A percentile compares a stretch with the other conserved stretches of the same genome.
Conservation (phyloP, 2,888 invertebrate genomes). For the Watsonalla binaria region DNA sequence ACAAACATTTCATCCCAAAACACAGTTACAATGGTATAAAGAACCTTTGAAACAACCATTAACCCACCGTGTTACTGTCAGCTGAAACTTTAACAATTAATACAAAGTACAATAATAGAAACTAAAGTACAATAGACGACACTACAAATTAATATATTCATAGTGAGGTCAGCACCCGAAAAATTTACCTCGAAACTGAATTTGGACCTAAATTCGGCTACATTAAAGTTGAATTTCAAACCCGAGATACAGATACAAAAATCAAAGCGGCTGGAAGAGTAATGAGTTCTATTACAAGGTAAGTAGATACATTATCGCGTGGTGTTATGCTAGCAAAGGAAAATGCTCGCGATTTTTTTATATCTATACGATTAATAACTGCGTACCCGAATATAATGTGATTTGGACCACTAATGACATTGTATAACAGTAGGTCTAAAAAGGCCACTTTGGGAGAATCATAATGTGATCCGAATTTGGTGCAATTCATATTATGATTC, state of each 20-base stretch:
- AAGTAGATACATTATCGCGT: slow-evolving; percentile 17
- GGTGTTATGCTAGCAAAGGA: slow-evolving; percentile 5
- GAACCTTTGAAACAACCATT: slow-evolving; percentile 65
- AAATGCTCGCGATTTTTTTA: slow-evolving; percentile 36
- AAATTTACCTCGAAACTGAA: slow-evolving; percentile 23
- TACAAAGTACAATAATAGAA: slow-evolving; percentile 64
- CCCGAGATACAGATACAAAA: neutral
- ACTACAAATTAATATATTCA: slow-evolving; percentile 74
- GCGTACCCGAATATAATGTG: slow-evolving; percentile 44
- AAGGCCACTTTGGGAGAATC: too few species aligned
- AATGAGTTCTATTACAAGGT: slow-evolving; percentile 12
- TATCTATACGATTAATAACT: slow-evolving; percentile 50
- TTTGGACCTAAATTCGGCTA: slow-evolving; percentile 15
- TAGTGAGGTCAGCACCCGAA: slow-evolving; percentile 58
- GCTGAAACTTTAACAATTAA: slow-evolving; percentile 68
- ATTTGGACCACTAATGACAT: slow-evolving; percentile 26
- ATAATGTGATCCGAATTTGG: too few species aligned
- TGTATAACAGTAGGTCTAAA: too few species aligned
- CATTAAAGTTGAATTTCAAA: slow-evolving; percentile 21
- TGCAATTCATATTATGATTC: too few species aligned
- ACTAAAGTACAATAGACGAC: slow-evolving; percentile 60
- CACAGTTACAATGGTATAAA: slow-evolving; percentile 57
- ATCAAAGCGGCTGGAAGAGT: slow-evolving; percentile 4
- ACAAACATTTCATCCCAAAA: slow-evolving; percentile 53
- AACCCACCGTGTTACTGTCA: slow-evolving; percentile 64